Evolutionary conservation across 2,888 invertebrate genomes (phyloP).

Genomic region (Cancer borealis): DNA sequence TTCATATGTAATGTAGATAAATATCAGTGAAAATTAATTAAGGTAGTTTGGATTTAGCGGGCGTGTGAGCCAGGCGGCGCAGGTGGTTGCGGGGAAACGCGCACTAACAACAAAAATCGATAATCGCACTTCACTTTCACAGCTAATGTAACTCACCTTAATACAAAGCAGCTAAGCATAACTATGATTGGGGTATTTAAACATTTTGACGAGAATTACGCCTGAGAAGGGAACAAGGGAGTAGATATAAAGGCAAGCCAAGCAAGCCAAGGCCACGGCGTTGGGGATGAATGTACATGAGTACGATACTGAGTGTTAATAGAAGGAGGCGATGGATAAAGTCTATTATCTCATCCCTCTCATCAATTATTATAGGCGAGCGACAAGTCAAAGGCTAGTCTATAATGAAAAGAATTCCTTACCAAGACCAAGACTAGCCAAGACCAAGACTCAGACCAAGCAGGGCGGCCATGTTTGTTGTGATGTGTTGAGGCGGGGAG

Average conservation of each 20-base stretch:
- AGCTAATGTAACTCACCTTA: not conserved
- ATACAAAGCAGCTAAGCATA: not conserved
- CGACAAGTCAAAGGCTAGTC: not conserved
- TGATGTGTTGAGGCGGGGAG: slow-evolving; percentile 71
- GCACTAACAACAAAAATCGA: slow-evolving; percentile 53
- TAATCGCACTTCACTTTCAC: slow-evolving; percentile 11
- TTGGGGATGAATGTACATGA: not conserved
- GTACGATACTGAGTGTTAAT: too few relatives aligned
- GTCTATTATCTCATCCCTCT: too few relatives aligned
- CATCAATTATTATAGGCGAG: not conserved
- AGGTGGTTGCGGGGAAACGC: slow-evolving; percentile 52
- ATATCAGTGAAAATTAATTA: not conserved
- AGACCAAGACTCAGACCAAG: not conserved
- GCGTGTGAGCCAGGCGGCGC: not conserved
- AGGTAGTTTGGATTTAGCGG: slow-evolving; percentile 42
- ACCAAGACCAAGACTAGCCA: not conserved
- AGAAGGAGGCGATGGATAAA: too few relatives aligned
- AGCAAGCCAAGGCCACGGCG: not conserved
- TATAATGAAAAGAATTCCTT: too few relatives aligned
- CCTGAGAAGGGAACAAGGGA: too few relatives aligned
- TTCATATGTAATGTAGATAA: too few relatives aligned
- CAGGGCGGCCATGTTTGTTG: slow-evolving; percentile 71
- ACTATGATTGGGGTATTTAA: not conserved
- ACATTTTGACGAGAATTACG: not conserved
- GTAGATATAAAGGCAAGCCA: too few relatives aligned